Evolutionary conservation across 2,797 vertebrate species (phyloP).

Genomic region (Crocidura indochinensis): DNA sequence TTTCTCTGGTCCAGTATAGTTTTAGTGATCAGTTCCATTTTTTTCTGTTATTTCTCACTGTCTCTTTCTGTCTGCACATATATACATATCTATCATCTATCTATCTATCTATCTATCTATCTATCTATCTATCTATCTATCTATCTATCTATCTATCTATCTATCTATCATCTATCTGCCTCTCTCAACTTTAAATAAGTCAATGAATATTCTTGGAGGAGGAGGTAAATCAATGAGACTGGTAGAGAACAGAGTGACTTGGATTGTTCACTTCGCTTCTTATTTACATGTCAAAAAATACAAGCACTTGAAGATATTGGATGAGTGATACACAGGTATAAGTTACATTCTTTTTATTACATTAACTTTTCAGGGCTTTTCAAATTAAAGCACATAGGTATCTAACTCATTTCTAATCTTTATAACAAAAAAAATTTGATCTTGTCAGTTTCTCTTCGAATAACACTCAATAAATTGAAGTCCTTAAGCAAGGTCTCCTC

Average conservation of each 20-base stretch:
- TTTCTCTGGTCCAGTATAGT: too few relatives aligned
- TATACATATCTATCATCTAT: background rate
- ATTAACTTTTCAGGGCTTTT: slow-evolving; percentile 15
- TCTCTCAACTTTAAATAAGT: background rate
- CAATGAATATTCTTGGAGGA: background rate
- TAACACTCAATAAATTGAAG: slow-evolving; percentile 44
- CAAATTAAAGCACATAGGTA: slow-evolving; percentile 13
- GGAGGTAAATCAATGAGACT: slow-evolving; percentile 33
- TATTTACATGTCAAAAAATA: background rate
- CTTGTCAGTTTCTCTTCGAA: slow-evolving; percentile 65
- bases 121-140: background rate
- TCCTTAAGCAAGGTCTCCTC: slow-evolving; percentile 69
- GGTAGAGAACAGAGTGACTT: background rate
- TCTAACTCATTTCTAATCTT: slow-evolving; percentile 26
- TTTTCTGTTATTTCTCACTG: too few relatives aligned
- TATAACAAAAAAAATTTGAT: slow-evolving; percentile 53
- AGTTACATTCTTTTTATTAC: slow-evolving; percentile 27
- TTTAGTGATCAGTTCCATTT: too few relatives aligned
- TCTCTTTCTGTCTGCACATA: too few relatives aligned
- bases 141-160: background rate
- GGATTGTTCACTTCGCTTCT: background rate
- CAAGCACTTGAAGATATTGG: slow-evolving; percentile 37
- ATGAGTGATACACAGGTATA: background rate
- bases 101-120: background rate
- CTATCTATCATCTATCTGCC: too few relatives aligned